A percentile compares a stretch with the other conserved stretches of the same genome.
These are phyloP conservation scores for Chlamydotis undulata DNA, from an alignment of 2,113 vertebrate genomes.

Conservation along the genomic window DNA sequence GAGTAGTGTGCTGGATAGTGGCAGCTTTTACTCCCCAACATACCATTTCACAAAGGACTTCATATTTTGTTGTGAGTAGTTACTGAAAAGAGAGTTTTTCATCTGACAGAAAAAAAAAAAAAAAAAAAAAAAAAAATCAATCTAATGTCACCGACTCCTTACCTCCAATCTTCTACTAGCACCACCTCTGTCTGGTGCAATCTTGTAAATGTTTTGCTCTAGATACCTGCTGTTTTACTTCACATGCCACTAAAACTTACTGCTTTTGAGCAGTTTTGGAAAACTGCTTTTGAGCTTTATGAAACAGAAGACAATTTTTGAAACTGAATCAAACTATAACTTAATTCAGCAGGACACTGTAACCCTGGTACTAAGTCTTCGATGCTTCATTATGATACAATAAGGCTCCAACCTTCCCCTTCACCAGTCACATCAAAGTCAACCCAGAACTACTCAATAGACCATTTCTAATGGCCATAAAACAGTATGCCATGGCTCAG, in stretches of 20 bases:
- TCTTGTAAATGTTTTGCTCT: slow-evolving; percentile 26
- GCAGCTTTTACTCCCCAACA: neutral
- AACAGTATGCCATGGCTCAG: neutral
- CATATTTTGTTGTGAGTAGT: slow-evolving; percentile 20
- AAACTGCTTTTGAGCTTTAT: neutral
- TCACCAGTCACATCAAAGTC: neutral
- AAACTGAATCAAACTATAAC: neutral
- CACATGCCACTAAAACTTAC: neutral
- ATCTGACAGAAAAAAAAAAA: neutral
- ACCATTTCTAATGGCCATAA: neutral
- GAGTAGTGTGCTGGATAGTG: neutral
- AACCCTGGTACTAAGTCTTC: neutral
- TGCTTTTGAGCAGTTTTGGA: neutral
- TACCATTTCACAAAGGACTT: neutral
- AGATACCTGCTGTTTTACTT: slow-evolving; percentile 37
- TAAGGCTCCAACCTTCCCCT: neutral
- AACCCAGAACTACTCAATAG: neutral
- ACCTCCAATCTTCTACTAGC: slow-evolving; percentile 20
- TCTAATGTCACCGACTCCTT: slow-evolving; percentile 6
- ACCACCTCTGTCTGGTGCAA: slow-evolving; percentile 40
- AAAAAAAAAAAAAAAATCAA: neutral
- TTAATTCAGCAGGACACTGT: neutral
- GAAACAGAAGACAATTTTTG: neutral
- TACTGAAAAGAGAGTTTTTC: slow-evolving; percentile 36
- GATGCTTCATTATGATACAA: neutral